These are phyloP conservation scores for Zaprionus lineosus DNA, from an alignment of 2,888 invertebrate genomes.

Conservation along the genomic window DNA sequence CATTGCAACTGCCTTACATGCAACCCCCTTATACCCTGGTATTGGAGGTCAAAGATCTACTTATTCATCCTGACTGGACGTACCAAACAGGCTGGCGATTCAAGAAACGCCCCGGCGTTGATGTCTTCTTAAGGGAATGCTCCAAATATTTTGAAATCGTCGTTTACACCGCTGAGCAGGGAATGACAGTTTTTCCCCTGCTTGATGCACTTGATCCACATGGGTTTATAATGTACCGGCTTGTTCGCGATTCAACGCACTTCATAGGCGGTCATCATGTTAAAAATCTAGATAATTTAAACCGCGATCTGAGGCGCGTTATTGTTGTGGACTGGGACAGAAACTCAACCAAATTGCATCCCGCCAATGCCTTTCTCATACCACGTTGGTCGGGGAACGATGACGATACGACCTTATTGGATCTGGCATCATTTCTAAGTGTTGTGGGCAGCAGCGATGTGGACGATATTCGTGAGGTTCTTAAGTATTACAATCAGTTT, in stretches of 20 bases:
- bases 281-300: conserved; percentile 93
- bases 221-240: conserved; percentile 92
- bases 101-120: conserved; percentile 98
- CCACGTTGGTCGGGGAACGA: conserved; percentile 96
- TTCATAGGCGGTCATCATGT: conserved; percentile 97
- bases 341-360: conserved; percentile 92
- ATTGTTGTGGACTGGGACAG: conserved; percentile 98
- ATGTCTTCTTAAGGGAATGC: conserved; percentile 94
- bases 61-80: conserved; percentile 99
- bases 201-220: conserved; percentile 96
- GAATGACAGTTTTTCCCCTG: conserved; percentile 96
- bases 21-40: conserved; percentile 98
- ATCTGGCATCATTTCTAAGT: conserved; percentile 94
- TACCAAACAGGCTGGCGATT: conserved; percentile 99
- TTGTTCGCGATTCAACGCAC: conserved; percentile 97
- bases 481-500: conserved; percentile 95
- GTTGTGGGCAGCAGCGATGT: conserved; percentile 94
- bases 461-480: conserved; percentile 95
- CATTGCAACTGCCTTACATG: conserved; percentile 92
- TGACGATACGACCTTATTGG: conserved; percentile 93
- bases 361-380: conserved; percentile 93
- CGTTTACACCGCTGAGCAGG: conserved; percentile 97
- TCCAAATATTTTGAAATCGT: conserved; percentile 97
- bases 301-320: conserved; percentile 92
- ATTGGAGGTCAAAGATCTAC: conserved; percentile 96